phyloP scores from a whole-genome alignment of 2,113 vertebrate genomes.

The Zingel zingel region DNA sequence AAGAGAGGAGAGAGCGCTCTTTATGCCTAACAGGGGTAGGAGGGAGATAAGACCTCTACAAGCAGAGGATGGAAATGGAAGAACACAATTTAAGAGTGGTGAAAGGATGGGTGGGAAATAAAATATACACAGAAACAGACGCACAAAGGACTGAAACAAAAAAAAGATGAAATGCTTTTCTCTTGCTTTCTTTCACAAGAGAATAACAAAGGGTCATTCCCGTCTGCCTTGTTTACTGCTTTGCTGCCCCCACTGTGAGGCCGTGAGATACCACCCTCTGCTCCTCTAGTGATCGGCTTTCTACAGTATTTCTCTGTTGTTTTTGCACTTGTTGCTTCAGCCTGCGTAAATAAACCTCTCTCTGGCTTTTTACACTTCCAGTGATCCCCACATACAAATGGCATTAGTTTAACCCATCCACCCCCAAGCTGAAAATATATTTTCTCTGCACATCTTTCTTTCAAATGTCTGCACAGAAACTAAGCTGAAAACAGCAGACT shows the following conservation, averaged over 20 bases:
- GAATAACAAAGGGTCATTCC: conserved; percentile 38
- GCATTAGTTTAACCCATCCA: neutral
- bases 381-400: neutral
- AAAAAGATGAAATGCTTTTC: conserved; percentile 5
- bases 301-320: conserved; percentile 7
- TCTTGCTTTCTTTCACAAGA: conserved; percentile 26
- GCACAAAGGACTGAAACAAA: conserved; percentile 2
- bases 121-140: conserved; percentile 2
- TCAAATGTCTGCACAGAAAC: neutral
- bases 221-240: conserved; percentile 32
- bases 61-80: conserved; percentile 30
- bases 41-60: conserved; percentile 36
- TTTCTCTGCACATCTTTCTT: neutral
- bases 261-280: conserved; percentile 18
- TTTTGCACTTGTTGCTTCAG: conserved; percentile 6
- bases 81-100: neutral
- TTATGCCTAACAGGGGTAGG: neutral
- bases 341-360: conserved; percentile 1
- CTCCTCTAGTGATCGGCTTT: conserved; percentile 17
- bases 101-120: conserved; percentile 17
- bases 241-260: conserved; percentile 25
- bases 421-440: neutral
- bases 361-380: neutral
- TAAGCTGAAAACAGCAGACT: neutral
- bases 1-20: conserved; percentile 18